A percentile compares a stretch with the other conserved stretches of the same genome.
Conservation (phyloP, 2,888 invertebrate genomes). For the Lithophane socia region DNA sequence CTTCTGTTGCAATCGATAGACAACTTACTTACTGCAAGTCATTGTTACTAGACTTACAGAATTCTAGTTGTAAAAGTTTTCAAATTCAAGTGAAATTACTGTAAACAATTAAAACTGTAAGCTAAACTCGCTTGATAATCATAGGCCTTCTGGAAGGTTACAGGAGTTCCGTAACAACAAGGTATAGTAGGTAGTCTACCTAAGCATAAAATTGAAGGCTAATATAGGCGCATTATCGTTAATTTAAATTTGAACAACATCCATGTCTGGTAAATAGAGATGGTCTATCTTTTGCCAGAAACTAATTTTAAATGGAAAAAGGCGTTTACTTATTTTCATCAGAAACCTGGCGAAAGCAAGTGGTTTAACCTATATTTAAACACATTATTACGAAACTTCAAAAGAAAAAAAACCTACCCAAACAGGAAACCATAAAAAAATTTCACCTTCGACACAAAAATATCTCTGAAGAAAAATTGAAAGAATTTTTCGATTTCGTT, state of each 20-base stretch:
- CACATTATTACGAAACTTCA: neutral
- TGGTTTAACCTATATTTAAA: neutral
- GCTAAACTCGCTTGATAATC: neutral
- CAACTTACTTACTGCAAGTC: too few species aligned
- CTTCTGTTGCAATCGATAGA: neutral
- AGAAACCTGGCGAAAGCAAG: too few species aligned
- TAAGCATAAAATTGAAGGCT: neutral
- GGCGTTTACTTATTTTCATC: neutral
- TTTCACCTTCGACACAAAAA: neutral
- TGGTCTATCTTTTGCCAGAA: neutral
- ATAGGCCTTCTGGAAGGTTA: neutral
- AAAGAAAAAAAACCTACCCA: neutral
- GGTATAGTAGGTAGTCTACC: neutral
- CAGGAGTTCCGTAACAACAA: neutral
- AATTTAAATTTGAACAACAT: neutral
- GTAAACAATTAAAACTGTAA: neutral
- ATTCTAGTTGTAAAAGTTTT: neutral
- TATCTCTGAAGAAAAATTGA: slow-evolving; percentile 31
- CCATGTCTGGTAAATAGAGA: neutral
- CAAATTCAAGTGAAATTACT: neutral
- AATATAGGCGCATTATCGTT: neutral
- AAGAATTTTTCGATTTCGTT: slow-evolving; percentile 34
- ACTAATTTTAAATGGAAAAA: neutral
- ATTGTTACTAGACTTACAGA: too few species aligned
- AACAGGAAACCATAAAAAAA: slow-evolving; percentile 13